Evolutionary conservation across 2,888 invertebrate species (phyloP).

Genomic region (Lumbricus terrestris): DNA sequence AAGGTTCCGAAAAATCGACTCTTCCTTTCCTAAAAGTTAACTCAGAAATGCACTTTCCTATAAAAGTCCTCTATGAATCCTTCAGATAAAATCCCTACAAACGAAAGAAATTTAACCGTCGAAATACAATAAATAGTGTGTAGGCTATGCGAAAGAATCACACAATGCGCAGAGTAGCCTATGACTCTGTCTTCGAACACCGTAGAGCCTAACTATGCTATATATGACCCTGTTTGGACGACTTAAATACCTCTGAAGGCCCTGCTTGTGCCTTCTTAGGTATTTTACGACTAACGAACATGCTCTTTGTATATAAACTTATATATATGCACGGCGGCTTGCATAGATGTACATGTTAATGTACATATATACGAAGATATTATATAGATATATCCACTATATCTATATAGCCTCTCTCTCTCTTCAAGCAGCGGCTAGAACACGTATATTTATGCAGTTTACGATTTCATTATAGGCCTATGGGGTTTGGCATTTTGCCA

Average conservation of each 20-base stretch:
- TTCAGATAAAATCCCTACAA: neutral
- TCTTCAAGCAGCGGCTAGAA: too few relatives aligned
- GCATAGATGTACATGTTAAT: neutral
- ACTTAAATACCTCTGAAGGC: neutral
- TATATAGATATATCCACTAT: too few relatives aligned
- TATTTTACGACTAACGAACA: too few relatives aligned
- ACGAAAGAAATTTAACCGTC: neutral
- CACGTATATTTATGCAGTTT: too few relatives aligned
- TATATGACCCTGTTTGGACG: neutral
- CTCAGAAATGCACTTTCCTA: neutral
- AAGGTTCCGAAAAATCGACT: neutral
- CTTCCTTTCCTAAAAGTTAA: too few relatives aligned
- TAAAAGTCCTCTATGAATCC: neutral
- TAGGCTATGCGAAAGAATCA: neutral
- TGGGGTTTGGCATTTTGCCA: neutral
- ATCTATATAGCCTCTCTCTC: too few relatives aligned
- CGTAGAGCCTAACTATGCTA: neutral
- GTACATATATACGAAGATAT: neutral
- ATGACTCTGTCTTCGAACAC: neutral
- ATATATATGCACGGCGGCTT: neutral
- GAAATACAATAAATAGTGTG: too few relatives aligned
- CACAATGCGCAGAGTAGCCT: neutral
- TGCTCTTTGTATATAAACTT: neutral
- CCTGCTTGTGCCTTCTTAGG: too few relatives aligned
- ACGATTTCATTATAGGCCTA: too few relatives aligned